Percentiles rank a stretch among this genome's conserved stretches.
Evolutionary conservation across 23 tunicate genomes (phyloP).

Genomic region (Trididemnum miniatum): DNA sequence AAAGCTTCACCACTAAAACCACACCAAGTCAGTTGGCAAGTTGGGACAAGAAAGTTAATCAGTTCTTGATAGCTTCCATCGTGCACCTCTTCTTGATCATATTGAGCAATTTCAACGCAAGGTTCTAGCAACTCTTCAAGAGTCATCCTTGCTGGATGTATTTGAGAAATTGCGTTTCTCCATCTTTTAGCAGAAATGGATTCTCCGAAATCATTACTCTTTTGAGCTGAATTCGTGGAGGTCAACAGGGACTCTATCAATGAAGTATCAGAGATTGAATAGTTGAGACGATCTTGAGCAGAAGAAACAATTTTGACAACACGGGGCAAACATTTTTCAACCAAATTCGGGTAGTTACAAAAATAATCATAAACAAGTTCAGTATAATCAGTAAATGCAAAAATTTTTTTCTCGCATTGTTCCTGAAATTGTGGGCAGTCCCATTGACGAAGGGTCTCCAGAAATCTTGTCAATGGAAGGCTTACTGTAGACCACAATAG

Average conservation of each 20-base stretch:
- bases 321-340: conserved; percentile 16
- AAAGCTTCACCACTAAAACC: conserved; percentile 42
- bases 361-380: conserved; percentile 49
- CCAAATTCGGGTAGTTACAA: conserved; percentile 32
- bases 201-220: background rate
- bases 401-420: conserved; percentile 42
- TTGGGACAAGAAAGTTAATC: conserved; percentile 42
- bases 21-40: conserved; percentile 65
- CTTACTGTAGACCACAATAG: conserved; percentile 30
- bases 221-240: background rate
- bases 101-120: conserved; percentile 70
- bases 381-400: conserved; percentile 37
- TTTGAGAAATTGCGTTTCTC: background rate
- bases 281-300: background rate
- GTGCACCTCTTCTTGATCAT: conserved; percentile 34
- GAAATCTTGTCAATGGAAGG: conserved; percentile 32
- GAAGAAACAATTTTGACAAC: background rate
- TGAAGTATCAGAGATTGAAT: background rate
- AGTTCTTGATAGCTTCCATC: conserved; percentile 65
- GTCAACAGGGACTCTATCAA: background rate
- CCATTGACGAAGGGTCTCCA: conserved; percentile 53
- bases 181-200: background rate
- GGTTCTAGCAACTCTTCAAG: conserved; percentile 45
- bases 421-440: conserved; percentile 60
- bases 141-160: background rate